Evolutionary conservation across 2,113 vertebrate species (phyloP), one percentile per base, ranked within the genome.

Genomic region (Istiophorus platypterus): DNA sequence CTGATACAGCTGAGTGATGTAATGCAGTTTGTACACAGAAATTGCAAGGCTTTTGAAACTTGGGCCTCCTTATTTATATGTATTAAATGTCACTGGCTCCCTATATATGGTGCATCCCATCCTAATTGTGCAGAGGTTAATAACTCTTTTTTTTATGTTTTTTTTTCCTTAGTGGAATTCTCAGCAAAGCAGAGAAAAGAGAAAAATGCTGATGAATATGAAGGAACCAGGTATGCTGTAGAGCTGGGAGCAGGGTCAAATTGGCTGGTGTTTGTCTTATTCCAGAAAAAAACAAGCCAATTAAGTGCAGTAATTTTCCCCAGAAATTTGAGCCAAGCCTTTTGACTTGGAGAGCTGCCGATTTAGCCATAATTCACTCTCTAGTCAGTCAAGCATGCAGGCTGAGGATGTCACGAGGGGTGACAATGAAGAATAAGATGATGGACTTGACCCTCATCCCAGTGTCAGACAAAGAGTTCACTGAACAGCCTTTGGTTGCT

Each of bases 1-100:
- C 89, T 91, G 81, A 87, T 87, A 12, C 67, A 84, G 71, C 73
- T 84, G 75, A 85, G 72, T 51, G 85, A 81, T 85, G 68, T 39
- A 73, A 34, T 84, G 65, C 37, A 66, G 41, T 75, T 81, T 14
- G 1, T 65, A 77, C 45, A 65, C 13, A 58, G 27, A 69, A 83
- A 66, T 67, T 67, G 78, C 72, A 34, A 72, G 81, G 47, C 72
- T 76, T 90, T 81, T 76, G 42, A 87, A 72, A 82, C 37, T 17
- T 13, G 1, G 45, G 65, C 56, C 18, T 59, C 6, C 37, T 76
- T 52, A 84, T 76, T 76, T 74, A 82, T 71, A 76, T 79, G 58
- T 70, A 81, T 81, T 79, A 78, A 81, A 81, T 85, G 57, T 79
- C 70, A 89, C 10, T 58, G 68, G 66, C 45, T 22, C 56, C 51